Base-by-base conservation (phyloP, 2,888 invertebrate species). In the Flexamia atlantica region DNA sequence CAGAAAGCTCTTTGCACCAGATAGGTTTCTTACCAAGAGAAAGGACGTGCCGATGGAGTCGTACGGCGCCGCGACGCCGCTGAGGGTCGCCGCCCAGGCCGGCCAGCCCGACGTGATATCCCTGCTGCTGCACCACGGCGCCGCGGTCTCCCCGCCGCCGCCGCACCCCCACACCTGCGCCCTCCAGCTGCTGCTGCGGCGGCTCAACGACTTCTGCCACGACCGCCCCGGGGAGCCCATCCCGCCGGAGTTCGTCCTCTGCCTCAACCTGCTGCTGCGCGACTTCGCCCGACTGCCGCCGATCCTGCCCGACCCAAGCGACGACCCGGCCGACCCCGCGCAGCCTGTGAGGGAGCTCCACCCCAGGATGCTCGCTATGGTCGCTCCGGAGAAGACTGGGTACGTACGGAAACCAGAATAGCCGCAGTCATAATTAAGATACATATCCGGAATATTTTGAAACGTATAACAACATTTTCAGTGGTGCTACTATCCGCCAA, bases 21-120 rank as follows among this genome's bases (percentile, higher is more conserved):
- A n/a, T n/a, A n/a, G n/a, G n/a, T n/a, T n/a, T n/a, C n/a, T n/a
- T n/a, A n/a, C n/a, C n/a, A n/a, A n/a, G n/a, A n/a, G n/a, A n/a
- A n/a, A 96, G 85, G 97, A 97, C 89, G 93, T 96, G 1, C 96
- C 96, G 14, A 93, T 97, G 90, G 95, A 95, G 89, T 95, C 95
- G 84, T 96, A 96, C 88, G 96, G 96, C 0, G 93, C 92, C 87
- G 92, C 94, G 5, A 92, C 95, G 0, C 95, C 96, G 0, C 90
- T 95, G 0, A 93, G 95, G 88, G 94, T 96, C 0, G 94, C 95
- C 0, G 91, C 95, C 85, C 95, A 96, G 89, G 92, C 95, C 88
- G 94, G 94, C 68, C 91, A 94, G 12, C 93, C 96, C 3, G 96
- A 96, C 89, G 94, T 96, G 88, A 90, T 97, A 4, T 92, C 94